Percentiles rank a stretch among this genome's conserved stretches.
These are phyloP conservation scores for Odontamblyopus rebecca DNA, from an alignment of 2,797 vertebrate species.

Conservation along the genomic window DNA sequence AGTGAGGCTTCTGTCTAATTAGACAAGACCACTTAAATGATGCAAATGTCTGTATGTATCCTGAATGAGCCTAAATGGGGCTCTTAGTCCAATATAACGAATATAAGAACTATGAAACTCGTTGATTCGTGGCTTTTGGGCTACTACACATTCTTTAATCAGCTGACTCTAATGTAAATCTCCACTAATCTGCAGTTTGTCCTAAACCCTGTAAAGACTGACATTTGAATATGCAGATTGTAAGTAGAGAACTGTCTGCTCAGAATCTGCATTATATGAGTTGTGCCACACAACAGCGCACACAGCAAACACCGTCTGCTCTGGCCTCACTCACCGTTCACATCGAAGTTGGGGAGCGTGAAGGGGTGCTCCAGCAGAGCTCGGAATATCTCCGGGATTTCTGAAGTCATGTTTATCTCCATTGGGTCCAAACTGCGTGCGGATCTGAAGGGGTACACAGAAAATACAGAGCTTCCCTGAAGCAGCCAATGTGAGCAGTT, in stretches of 20 bases:
- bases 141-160: constrained; percentile 6
- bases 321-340: constrained; percentile 78
- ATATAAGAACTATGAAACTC: neutral
- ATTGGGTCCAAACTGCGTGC: constrained; percentile 4
- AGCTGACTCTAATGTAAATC: constrained; percentile 43
- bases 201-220: neutral
- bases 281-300: neutral
- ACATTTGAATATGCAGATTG: too few relatives aligned
- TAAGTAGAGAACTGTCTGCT: too few relatives aligned
- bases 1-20: too few relatives aligned
- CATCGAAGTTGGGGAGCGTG: constrained; percentile 78
- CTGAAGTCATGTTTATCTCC: constrained; percentile 67
- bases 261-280: neutral
- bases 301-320: neutral
- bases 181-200: neutral
- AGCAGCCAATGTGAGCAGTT: neutral
- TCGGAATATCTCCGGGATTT: constrained; percentile 91
- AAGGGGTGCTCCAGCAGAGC: constrained; percentile 86
- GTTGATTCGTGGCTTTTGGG: neutral
- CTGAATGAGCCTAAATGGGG: neutral
- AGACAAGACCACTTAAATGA: too few relatives aligned
- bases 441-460: neutral
- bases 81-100: neutral
- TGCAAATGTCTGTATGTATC: too few relatives aligned
- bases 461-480: neutral